A percentile compares a stretch with the other conserved stretches of the same genome.
Evolutionary conservation across 2,797 vertebrate genomes (phyloP).

Genomic region (Nyctalus aviator): DNA sequence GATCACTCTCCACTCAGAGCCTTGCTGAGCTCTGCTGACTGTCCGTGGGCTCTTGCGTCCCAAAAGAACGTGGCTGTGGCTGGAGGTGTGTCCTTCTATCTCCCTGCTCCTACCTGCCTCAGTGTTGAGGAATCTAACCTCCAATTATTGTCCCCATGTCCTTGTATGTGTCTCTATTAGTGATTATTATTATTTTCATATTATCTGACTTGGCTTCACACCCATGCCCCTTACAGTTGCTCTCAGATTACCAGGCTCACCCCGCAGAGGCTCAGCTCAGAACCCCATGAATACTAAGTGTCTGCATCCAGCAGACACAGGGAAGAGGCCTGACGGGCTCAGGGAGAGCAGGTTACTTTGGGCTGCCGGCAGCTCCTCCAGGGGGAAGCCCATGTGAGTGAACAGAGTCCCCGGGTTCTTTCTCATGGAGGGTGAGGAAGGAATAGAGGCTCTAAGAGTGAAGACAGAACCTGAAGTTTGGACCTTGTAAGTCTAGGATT

Average conservation of each 20-base stretch:
- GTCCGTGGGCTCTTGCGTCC: neutral
- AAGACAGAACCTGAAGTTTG: neutral
- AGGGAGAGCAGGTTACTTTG: neutral
- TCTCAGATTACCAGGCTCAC: slow-evolving; percentile 24
- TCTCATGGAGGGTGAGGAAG: neutral
- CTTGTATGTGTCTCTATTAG: neutral
- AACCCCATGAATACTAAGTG: slow-evolving; percentile 1
- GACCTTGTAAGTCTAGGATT: neutral
- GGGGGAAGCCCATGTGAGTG: neutral
- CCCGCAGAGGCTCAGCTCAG: neutral
- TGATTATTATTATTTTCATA: slow-evolving; percentile 35
- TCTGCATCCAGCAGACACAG: neutral
- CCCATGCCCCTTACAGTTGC: neutral
- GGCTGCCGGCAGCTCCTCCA: neutral
- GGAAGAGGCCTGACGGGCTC: no score
- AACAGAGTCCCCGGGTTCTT: neutral
- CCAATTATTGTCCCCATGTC: neutral
- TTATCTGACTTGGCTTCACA: slow-evolving; percentile 40
- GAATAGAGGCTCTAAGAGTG: neutral
- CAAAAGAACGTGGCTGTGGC: neutral
- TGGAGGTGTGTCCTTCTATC: neutral
- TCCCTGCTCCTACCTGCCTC: neutral
- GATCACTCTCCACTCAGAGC: neutral
- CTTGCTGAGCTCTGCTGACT: neutral
- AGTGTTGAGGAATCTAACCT: neutral